A percentile compares a stretch with the other conserved stretches of the same genome.
These are phyloP conservation scores for Perdix hodgsoniae DNA, from an alignment of 2,797 vertebrate species.

Conservation along the genomic window DNA sequence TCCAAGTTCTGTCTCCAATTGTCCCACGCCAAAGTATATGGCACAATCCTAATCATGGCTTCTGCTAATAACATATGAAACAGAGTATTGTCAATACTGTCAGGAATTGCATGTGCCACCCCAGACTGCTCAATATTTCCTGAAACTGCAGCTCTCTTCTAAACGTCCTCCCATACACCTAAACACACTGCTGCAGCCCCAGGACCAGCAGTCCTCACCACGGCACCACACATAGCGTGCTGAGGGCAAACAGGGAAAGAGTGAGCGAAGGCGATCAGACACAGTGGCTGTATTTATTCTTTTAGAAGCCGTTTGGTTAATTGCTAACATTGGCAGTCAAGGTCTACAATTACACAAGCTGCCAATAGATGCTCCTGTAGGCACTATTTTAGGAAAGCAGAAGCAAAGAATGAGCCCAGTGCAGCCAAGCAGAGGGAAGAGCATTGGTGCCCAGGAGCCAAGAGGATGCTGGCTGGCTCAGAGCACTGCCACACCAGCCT, in stretches of 20 bases:
- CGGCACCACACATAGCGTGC: fast-evolving
- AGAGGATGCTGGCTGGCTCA: neutral
- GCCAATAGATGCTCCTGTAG: constrained; percentile 43
- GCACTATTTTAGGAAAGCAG: constrained; percentile 15
- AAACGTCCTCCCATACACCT: neutral
- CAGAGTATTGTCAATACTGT: neutral
- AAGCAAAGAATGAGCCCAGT: neutral
- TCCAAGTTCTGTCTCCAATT: neutral
- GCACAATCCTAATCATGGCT: neutral
- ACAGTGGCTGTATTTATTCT: neutral
- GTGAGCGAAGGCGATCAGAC: neutral
- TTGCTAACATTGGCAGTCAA: constrained; percentile 15
- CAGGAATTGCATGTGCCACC: neutral
- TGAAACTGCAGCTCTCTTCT: neutral
- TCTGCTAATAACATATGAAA: neutral
- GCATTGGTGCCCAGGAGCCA: neutral
- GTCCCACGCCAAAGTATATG: neutral
- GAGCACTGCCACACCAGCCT: neutral
- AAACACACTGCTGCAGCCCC: neutral
- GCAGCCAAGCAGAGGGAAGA: neutral
- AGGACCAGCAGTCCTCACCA: neutral
- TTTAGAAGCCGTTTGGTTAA: constrained; percentile 11
- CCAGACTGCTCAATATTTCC: neutral
- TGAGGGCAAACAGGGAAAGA: neutral
- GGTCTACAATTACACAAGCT: constrained; percentile 25